Evolutionary conservation across 2,888 invertebrate species (phyloP).

Genomic region (Empis livida): DNA sequence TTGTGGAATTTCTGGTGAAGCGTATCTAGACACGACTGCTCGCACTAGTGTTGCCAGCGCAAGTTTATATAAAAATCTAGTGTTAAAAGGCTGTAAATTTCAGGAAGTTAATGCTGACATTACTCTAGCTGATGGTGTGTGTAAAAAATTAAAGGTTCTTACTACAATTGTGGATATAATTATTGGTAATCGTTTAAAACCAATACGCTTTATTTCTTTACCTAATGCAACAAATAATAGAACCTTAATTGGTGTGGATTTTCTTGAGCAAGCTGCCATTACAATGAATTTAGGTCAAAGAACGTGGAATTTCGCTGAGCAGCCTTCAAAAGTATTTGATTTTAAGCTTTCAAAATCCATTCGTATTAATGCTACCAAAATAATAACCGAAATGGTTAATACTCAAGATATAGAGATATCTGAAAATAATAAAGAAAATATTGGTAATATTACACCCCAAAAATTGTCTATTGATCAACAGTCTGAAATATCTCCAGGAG

Average conservation of each 20-base stretch:
- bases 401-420: too few species aligned
- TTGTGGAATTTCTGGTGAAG: slow-evolving; percentile 4
- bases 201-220: slow-evolving; percentile 2
- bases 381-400: too few species aligned
- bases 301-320: neutral
- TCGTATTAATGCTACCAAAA: neutral
- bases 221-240: slow-evolving; percentile 4
- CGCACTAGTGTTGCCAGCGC: slow-evolving; percentile 6
- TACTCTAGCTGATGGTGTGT: neutral
- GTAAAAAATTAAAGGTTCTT: neutral
- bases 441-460: too few species aligned
- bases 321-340: neutral
- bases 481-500: too few species aligned
- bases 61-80: neutral
- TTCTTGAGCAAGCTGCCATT: slow-evolving; percentile 1
- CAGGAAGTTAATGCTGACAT: neutral
- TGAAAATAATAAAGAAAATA: too few species aligned
- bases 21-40: slow-evolving; percentile 7
- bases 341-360: neutral
- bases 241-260: slow-evolving; percentile 7
- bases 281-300: neutral
- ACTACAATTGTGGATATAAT: slow-evolving; percentile 1
- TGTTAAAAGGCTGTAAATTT: neutral
- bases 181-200: slow-evolving; percentile 6
- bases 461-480: too few species aligned